Evolutionary conservation across 2,797 vertebrate species (phyloP).

Genomic region (Micrastur ruficollis): DNA sequence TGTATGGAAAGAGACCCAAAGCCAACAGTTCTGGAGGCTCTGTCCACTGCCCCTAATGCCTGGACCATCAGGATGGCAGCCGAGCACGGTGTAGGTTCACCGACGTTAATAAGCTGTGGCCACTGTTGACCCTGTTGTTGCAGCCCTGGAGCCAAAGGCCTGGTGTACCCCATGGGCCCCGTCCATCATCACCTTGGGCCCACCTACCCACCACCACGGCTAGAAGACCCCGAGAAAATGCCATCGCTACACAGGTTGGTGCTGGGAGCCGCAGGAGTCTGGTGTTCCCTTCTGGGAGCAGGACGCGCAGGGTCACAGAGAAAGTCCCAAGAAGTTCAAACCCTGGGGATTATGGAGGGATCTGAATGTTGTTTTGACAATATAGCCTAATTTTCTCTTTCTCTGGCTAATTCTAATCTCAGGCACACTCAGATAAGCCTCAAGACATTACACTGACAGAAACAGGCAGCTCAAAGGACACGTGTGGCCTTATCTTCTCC

Average conservation of each 20-base stretch:
- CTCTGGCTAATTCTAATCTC: background rate
- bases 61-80: background rate
- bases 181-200: background rate
- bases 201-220: rapidly evolving
- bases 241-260: background rate
- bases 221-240: background rate
- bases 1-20: background rate
- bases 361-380: background rate
- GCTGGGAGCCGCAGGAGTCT: background rate
- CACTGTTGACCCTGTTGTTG: background rate
- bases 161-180: background rate
- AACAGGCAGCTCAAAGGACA: background rate
- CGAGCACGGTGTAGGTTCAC: background rate
- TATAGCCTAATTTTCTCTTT: background rate
- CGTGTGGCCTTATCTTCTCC: background rate
- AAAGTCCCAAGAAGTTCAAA: background rate
- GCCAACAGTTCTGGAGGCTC: background rate
- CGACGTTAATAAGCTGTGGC: background rate
- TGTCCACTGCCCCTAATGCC: background rate
- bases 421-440: background rate
- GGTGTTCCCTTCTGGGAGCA: background rate
- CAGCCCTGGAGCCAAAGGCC: background rate
- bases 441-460: background rate
- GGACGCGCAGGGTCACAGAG: background rate
- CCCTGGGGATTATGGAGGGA: background rate